Evolutionary conservation across 2,113 vertebrate genomes (phyloP).

Genomic region (Rhynchopsitta pachyrhyncha): DNA sequence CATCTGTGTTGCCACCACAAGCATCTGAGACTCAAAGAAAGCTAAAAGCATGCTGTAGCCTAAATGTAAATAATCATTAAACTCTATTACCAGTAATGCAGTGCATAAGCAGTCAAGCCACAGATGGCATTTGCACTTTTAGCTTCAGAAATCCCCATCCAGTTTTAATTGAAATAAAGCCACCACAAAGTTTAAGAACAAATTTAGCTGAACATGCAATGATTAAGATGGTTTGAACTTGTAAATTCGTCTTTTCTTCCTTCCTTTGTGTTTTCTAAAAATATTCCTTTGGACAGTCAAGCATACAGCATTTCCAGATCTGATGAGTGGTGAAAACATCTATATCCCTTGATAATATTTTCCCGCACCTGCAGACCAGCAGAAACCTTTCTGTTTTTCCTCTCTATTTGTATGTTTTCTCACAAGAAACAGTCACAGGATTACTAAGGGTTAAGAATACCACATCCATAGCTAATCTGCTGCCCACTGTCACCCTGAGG

Average conservation of each 20-base stretch:
- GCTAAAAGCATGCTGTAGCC: not conserved
- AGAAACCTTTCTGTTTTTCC: not conserved
- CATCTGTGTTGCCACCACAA: not conserved
- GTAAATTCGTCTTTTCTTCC: not conserved
- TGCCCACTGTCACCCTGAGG: not conserved
- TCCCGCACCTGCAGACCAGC: not conserved
- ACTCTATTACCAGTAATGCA: not conserved
- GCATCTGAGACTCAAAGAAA: not conserved
- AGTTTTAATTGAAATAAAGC: not conserved
- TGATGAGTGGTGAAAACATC: not conserved
- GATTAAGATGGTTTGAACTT: not conserved
- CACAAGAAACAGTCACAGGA: not conserved
- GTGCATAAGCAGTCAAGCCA: not conserved
- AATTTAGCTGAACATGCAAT: not conserved
- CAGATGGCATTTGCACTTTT: not conserved
- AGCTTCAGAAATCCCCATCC: not conserved
- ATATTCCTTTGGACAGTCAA: not conserved
- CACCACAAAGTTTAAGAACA: not conserved
- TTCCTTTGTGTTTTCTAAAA: not conserved
- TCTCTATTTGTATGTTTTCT: not conserved
- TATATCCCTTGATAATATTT: not conserved
- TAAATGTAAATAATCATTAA: conserved; percentile 6
- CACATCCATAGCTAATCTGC: not conserved
- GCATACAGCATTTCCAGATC: not conserved
- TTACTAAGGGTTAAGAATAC: not conserved